Percentiles rank a stretch among this genome's conserved stretches.
Conservation (phyloP, 2,888 invertebrate species). For the Hirtodrosophila confusa region DNA sequence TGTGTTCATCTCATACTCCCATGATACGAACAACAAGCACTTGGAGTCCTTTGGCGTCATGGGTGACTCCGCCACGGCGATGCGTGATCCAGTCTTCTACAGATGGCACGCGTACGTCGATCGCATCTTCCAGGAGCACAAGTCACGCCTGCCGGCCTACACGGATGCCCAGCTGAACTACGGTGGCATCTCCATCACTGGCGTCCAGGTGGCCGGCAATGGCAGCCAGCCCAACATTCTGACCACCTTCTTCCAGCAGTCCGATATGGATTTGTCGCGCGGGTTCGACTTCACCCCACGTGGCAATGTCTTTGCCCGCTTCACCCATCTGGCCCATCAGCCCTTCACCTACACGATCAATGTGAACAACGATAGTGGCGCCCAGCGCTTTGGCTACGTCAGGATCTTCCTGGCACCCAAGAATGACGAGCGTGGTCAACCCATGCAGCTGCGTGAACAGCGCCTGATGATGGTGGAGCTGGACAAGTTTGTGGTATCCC, state of each 20-base stretch:
- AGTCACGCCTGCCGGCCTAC: constrained; percentile 89
- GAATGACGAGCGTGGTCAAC: constrained; percentile 87
- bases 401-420: constrained; percentile 89
- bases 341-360: constrained; percentile 88
- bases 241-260: constrained; percentile 91
- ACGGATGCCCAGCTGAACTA: constrained; percentile 80
- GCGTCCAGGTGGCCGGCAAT: constrained; percentile 85
- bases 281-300: constrained; percentile 93
- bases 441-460: constrained; percentile 87
- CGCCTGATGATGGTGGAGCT: constrained; percentile 88
- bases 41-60: constrained; percentile 92
- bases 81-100: constrained; percentile 94
- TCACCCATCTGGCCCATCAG: constrained; percentile 91
- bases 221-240: constrained; percentile 86
- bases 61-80: constrained; percentile 93
- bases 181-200: constrained; percentile 86
- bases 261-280: constrained; percentile 90
- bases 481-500: constrained; percentile 88
- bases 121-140: constrained; percentile 90
- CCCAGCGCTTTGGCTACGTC: constrained; percentile 86
- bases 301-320: constrained; percentile 88
- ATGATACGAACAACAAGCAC: constrained; percentile 90
- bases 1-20: constrained; percentile 89
- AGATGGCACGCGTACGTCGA: constrained; percentile 93
- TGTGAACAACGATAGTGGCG: constrained; percentile 86